Base-by-base conservation (phyloP, 2,797 vertebrate genomes). In the Erethizon dorsatum region DNA sequence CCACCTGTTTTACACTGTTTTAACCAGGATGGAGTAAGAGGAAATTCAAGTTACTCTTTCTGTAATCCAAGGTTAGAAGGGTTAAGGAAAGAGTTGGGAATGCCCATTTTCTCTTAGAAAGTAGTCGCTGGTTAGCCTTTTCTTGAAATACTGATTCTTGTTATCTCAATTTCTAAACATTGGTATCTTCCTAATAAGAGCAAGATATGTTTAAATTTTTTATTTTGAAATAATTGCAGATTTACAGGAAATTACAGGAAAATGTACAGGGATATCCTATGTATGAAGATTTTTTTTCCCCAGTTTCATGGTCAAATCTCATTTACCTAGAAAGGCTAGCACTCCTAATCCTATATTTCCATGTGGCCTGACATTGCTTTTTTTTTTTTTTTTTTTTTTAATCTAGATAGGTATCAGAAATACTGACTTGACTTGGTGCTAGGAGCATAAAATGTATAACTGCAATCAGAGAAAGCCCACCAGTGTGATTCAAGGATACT, bases 11-110 rank as follows among this genome's bases (percentile, higher is more conserved):
- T 84, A 79, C 69, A 50, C 73, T 90, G 37, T 47, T 89, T 87
- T 95, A 79, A 95, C 69, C 59, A 52, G 45, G 10, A 91, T 63
- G 6, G 26, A 31, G 6, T 83, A 78, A 90, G 24, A 94, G 47
- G 59, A 96, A 90, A 91, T 91, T 95, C 80, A 82, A 83, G 12
- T 79, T 61, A 75, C 28, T 84, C 90, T 97, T 92, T 91, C 85
- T 95, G 5, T 56, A 96, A 86, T 71, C 77, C 50, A 90, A 83
- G 33, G 1, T 37, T 41, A 28, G 37, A n/a, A 57, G 33, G 6
- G 45, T 59, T 33, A 56, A 41, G 18, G 33, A 54, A n/a, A 12
- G 45, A 87, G 4, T 63, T 92, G n/a, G n/a, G 47, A 88, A 78
- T 63, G 85, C 20, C n/a, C 14, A 63, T 88, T 96, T 75, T 61